These are phyloP conservation scores for Xestoiulus laeticollis DNA, from an alignment of 2,888 invertebrate species.

Conservation along the genomic window DNA sequence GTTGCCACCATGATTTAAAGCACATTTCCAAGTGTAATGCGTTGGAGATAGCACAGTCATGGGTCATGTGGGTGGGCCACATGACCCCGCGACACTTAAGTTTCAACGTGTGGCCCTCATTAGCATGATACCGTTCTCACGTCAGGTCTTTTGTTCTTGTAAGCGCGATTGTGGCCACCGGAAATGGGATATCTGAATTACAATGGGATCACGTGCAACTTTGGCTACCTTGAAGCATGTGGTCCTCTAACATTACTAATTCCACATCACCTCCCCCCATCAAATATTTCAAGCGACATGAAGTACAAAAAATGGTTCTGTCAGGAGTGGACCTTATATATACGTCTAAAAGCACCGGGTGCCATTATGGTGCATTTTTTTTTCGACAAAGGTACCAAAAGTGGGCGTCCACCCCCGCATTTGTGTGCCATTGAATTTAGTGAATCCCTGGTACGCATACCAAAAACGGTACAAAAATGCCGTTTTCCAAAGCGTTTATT, in stretches of 20 bases:
- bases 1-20: neutral
- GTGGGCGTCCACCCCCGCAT: neutral
- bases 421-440: neutral
- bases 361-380: neutral
- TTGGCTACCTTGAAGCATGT: neutral
- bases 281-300: no score
- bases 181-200: conserved; percentile 33
- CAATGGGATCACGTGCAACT: conserved; percentile 29
- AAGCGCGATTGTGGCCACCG: neutral
- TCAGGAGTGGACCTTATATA: no score
- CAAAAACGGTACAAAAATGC: neutral
- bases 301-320: neutral
- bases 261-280: neutral
- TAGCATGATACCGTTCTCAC: conserved; percentile 37
- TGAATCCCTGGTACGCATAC: neutral
- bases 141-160: conserved; percentile 27
- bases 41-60: neutral
- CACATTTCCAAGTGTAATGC: conserved; percentile 4
- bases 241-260: neutral
- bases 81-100: neutral
- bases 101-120: conserved; percentile 32
- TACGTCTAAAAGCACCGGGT: no score
- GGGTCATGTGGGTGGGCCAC: neutral
- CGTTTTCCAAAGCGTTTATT: neutral
- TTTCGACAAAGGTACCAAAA: neutral